Percentiles rank a stretch among this genome's conserved stretches.
Conservation (phyloP, 2,113 vertebrate genomes). For the Antechinus flavipes region DNA sequence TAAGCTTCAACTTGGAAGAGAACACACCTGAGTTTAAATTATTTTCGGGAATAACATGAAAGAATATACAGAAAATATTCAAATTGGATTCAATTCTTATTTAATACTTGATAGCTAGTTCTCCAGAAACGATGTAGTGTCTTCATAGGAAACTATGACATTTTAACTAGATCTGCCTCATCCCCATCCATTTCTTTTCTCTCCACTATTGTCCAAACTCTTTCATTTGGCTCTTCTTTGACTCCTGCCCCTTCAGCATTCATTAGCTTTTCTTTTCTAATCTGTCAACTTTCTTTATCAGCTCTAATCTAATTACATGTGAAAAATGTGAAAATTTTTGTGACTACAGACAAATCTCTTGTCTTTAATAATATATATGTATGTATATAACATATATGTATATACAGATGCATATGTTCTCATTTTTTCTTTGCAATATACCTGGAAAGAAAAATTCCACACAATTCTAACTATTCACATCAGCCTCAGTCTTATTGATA, state of each 20-base stretch:
- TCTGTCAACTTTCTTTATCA: conserved; percentile 19
- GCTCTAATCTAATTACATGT: conserved; percentile 25
- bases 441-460: conserved; percentile 26
- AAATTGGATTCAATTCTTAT: not conserved
- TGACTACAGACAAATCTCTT: not conserved
- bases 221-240: not conserved
- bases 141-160: not conserved
- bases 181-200: not conserved
- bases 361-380: conserved; percentile 20
- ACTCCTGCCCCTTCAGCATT: conserved; percentile 2
- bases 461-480: conserved; percentile 23
- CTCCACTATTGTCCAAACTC: not conserved
- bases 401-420: not conserved
- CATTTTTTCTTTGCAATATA: conserved; percentile 11
- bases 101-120: not conserved
- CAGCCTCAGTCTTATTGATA: not conserved
- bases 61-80: not conserved
- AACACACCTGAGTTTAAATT: not conserved
- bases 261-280: conserved; percentile 23
- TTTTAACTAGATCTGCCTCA: not conserved
- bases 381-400: not conserved
- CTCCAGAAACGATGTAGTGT: not conserved
- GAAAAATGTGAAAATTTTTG: conserved; percentile 16
- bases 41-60: not conserved
- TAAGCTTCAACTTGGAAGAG: no score